Evolutionary conservation across 2,797 vertebrate genomes (phyloP), one percentile per base, ranked within the genome.

Genomic region (Vireo griseus): DNA sequence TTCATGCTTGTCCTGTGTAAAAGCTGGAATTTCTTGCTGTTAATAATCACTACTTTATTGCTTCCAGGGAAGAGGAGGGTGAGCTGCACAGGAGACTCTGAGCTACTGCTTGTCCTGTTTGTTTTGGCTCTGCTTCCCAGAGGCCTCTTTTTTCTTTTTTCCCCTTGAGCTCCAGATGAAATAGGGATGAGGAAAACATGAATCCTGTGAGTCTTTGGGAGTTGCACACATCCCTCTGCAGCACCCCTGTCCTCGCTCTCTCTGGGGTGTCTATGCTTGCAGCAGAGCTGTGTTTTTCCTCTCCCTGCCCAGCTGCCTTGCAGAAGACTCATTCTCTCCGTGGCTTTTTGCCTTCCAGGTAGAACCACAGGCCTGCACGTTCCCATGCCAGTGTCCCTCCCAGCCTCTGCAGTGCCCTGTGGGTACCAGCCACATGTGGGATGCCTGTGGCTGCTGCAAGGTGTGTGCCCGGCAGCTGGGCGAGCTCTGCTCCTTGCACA

Each of bases 391-490:
- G 62, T 99, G 98, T 94, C 96, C 98, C 25, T 66, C 92, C 4
- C 96, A 97, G 54, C 40, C 94, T 4, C 96, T 94, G 33, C 95
- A 92, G 62, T 99, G 98, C 74, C 97, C 97, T 0, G 61, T 92
- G 1, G 98, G 98, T 35, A 98, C 96, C 96, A 98, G 98, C 91
- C 96, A 98, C 6, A 91, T 98, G 29, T 90, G 98, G 95, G 98
- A 98, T 21, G 97, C 95, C 72, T 99, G 98, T 25, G 98, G 98
- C 7, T 99, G 98, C 97, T 98, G 98, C 95, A 98, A 97, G 73
- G 98, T 98, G 61, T 99, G 98, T 55, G 98, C 98, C 94, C 66
- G 65, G 85, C 98, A 98, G 95, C 96, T 97, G 5, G 98, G 97
- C 0, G 98, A 98, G 86, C 96, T 96, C 67, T 98, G 98, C 37